phyloP scores from a whole-genome alignment of 2,888 invertebrate species.

The Rhagonycha fulva region DNA sequence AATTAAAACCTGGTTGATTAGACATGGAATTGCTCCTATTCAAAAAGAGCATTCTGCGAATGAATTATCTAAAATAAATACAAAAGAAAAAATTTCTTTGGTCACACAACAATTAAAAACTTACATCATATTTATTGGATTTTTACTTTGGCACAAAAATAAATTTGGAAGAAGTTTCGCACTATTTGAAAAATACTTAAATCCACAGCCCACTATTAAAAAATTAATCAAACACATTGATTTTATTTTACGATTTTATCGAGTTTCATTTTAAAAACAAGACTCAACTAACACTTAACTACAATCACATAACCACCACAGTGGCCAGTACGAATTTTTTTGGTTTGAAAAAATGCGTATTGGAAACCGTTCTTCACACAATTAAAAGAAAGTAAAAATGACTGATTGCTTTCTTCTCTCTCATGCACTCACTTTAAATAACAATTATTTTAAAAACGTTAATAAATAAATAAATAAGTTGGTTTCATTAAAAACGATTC shows the following conservation, averaged over 20 bases:
- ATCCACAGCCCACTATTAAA: conserved; percentile 37
- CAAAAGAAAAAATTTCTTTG: conserved; percentile 7
- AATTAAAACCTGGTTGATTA: background rate
- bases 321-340: conserved; percentile 14
- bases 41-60: conserved; percentile 29
- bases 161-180: conserved; percentile 30
- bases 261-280: background rate
- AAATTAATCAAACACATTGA: conserved; percentile 23
- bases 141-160: conserved; percentile 32
- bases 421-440: conserved; percentile 4
- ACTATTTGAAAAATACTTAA: conserved; percentile 28
- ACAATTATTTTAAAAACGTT: conserved; percentile 9
- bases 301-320: conserved; percentile 25
- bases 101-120: conserved; percentile 2
- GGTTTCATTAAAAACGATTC: conserved; percentile 9
- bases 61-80: conserved; percentile 9
- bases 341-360: conserved; percentile 4
- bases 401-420: conserved; percentile 8
- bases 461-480: conserved; percentile 7
- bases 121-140: background rate
- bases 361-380: background rate
- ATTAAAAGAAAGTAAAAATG: conserved; percentile 9
- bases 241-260: conserved; percentile 14
- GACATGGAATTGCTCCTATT: conserved; percentile 6
- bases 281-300: conserved; percentile 27